Evolutionary conservation across 2,113 vertebrate genomes (phyloP), one percentile per base, ranked within the genome.

Genomic region (Antigone vipio): DNA sequence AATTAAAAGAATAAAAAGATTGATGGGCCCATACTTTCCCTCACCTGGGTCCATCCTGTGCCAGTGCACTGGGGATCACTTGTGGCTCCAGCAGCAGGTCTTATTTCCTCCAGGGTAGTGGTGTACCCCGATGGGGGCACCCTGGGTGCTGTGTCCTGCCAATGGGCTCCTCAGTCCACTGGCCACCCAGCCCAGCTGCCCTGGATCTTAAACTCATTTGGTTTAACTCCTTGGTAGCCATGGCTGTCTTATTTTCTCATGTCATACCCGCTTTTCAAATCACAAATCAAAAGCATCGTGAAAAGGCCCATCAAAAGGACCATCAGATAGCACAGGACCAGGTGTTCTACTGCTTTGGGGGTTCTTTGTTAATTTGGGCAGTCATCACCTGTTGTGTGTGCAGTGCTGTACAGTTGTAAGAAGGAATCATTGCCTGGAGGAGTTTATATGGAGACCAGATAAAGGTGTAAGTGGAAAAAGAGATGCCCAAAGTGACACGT

Each of bases 81-180:
- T 58, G 27, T 50, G 29, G 17, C 34, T 62, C 35, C 9, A 5
- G 9, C 5, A 62, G 38, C 20, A 45, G 21, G 27, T 30, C 35
- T 19, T 56, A 13, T 45, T 52, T 45, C 35, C 15, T 50, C 11
- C n/a, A 49, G 26, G 7, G 30, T 45, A n/a, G 35, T 72, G 12
- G 4, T 35, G 18, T 42, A 47, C n/a, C 5, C 24, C 3, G 1
- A 1, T 23, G 72, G 29, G 24, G 44, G 35, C 18, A 32, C 21
- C 10, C 7, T 34, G 11, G 32, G 34, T 34, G 9, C 9, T 53
- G 12, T 23, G 29, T 34, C 16, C 16, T 30, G 27, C 38, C 40
- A 29, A n/a, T 0, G 1, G 22, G 13, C 5, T 12, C 11, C 20
- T 18, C 15, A 52, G 13, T 20, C 34, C 1, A 1, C 34, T 40